Evolutionary conservation across 2,888 invertebrate species (phyloP).

Genomic region (Aquatica leii): DNA sequence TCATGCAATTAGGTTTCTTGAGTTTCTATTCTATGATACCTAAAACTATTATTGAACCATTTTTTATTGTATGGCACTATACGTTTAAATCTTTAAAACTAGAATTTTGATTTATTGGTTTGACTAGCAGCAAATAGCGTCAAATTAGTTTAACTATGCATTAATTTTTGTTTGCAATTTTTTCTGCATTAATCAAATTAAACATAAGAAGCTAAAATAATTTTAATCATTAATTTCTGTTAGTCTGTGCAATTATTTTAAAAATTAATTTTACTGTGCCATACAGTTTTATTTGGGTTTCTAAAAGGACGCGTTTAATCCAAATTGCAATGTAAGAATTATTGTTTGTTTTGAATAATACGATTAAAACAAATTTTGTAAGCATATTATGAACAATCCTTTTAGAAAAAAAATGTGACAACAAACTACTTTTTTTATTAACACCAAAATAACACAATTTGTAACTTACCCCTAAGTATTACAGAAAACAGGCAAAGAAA

Average conservation of each 20-base stretch:
- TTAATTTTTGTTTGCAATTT: neutral
- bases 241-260: slow-evolving; percentile 26
- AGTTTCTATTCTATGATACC: slow-evolving; percentile 6
- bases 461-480: neutral
- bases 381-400: neutral
- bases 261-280: slow-evolving; percentile 36
- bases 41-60: neutral
- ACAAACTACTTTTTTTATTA: no score
- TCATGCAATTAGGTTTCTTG: slow-evolving; percentile 22
- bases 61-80: slow-evolving; percentile 25
- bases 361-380: no score
- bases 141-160: slow-evolving; percentile 32
- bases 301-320: neutral
- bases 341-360: neutral
- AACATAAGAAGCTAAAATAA: slow-evolving; percentile 33
- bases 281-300: slow-evolving; percentile 29
- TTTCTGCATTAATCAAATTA: slow-evolving; percentile 20
- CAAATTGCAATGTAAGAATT: neutral
- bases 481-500: slow-evolving; percentile 17
- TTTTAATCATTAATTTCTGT: slow-evolving; percentile 24
- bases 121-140: slow-evolving; percentile 54
- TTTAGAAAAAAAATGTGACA: neutral
- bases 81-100: slow-evolving; percentile 9
- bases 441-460: no score
- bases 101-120: slow-evolving; percentile 43